Evolutionary conservation across 2,113 vertebrate species (phyloP).

Genomic region (Delphinus delphis): DNA sequence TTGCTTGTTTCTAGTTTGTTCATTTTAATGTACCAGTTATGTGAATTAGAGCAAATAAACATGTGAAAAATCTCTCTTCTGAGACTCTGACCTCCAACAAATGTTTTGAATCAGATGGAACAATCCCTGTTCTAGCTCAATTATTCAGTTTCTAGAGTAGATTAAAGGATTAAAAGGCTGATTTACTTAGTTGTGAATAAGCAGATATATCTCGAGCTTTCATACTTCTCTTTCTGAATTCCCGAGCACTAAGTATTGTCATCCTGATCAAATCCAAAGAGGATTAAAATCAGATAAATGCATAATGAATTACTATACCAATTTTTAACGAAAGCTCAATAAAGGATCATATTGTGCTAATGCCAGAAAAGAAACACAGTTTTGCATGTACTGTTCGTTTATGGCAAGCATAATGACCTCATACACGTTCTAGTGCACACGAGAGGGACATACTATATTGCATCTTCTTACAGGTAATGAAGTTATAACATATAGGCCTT

Average conservation of each 20-base stretch:
- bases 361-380: not conserved
- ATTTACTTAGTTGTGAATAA: constrained; percentile 55
- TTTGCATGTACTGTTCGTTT: not conserved
- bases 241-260: not conserved
- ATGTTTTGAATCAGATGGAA: constrained; percentile 67
- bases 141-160: constrained; percentile 60
- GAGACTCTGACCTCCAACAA: constrained; percentile 61
- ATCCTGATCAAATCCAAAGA: constrained; percentile 19
- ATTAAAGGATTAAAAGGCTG: constrained; percentile 64
- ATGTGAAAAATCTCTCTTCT: constrained; percentile 70
- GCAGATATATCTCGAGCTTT: constrained; percentile 32
- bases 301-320: not conserved
- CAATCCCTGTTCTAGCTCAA: constrained; percentile 41
- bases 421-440: not conserved
- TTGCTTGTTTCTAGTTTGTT: constrained; percentile 71
- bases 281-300: constrained; percentile 18
- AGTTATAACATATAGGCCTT: not conserved
- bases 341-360: not conserved
- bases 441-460: not conserved
- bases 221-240: constrained; percentile 30
- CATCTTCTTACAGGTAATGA: not conserved
- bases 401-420: not conserved
- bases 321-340: not conserved
- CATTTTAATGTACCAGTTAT: constrained; percentile 77
- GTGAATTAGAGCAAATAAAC: constrained; percentile 79